Percentiles rank a stretch among this genome's conserved stretches.
Evolutionary conservation across 2,113 vertebrate species (phyloP).

Genomic region (Paradisaea rubra): DNA sequence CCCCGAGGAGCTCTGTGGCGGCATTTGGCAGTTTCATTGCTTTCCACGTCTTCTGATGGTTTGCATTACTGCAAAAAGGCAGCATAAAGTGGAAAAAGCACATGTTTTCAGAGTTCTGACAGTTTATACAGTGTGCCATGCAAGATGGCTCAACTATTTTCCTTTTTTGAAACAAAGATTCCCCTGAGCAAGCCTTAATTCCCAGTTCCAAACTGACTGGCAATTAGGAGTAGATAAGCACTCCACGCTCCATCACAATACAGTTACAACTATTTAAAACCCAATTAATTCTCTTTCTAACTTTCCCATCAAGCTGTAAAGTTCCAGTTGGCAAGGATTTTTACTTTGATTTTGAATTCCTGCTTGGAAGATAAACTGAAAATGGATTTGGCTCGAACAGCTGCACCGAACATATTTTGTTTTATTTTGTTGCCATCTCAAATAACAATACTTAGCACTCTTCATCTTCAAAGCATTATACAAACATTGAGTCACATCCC

Average conservation of each 20-base stretch:
- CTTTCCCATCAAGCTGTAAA: slow-evolving; percentile 27
- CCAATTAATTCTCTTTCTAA: slow-evolving; percentile 45
- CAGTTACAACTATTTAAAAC: slow-evolving; percentile 50
- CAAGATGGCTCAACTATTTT: neutral
- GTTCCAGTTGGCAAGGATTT: slow-evolving; percentile 41
- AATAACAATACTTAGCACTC: slow-evolving; percentile 55
- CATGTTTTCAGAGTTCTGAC: neutral
- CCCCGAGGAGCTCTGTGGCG: neutral
- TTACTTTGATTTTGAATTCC: slow-evolving; percentile 53
- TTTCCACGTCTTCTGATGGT: neutral
- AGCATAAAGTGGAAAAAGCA: neutral
- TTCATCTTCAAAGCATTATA: slow-evolving; percentile 50
- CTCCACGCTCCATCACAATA: slow-evolving; percentile 9
- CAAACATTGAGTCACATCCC: slow-evolving; percentile 54
- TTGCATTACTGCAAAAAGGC: neutral
- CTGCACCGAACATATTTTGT: slow-evolving; percentile 19
- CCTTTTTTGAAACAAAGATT: neutral
- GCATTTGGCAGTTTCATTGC: neutral
- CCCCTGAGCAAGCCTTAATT: neutral
- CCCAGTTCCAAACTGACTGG: neutral
- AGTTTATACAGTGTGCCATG: neutral
- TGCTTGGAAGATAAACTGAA: slow-evolving; percentile 46
- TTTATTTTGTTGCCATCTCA: slow-evolving; percentile 58
- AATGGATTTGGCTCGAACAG: slow-evolving; percentile 30
- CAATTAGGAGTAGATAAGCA: neutral